Evolutionary conservation across 2,113 vertebrate genomes (phyloP).

Genomic region (Sceloporus tristichus): DNA sequence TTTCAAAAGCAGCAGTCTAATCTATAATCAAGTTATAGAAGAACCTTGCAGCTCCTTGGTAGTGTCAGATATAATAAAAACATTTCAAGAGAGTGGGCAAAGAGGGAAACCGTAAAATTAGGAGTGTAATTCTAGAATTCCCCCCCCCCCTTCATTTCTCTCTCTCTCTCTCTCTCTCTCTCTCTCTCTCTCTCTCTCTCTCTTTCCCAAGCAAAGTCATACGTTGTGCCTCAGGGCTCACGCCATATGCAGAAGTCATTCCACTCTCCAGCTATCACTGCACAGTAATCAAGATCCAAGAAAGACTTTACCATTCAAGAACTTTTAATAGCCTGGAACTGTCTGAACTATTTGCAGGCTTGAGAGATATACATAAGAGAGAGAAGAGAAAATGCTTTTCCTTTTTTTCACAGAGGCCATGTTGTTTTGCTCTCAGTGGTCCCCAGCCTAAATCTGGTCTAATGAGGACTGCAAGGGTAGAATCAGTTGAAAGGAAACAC

Average conservation of each 20-base stretch:
- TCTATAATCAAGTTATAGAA: slow-evolving; percentile 58
- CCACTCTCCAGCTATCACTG: neutral
- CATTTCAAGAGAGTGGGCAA: slow-evolving; percentile 24
- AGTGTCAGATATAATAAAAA: slow-evolving; percentile 54
- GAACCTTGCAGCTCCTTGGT: slow-evolving; percentile 47
- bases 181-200: neutral
- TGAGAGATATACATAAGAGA: neutral
- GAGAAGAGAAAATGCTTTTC: neutral
- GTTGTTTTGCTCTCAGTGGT: neutral
- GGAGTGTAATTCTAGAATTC: slow-evolving; percentile 27
- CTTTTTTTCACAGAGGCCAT: too few relatives aligned
- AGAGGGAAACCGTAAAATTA: neutral
- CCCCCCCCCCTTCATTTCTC: neutral
- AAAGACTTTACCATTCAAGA: neutral
- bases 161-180: neutral
- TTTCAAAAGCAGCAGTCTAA: slow-evolving; percentile 48
- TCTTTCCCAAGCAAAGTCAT: slow-evolving; percentile 16
- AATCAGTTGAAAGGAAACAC: neutral
- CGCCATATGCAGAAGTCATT: neutral
- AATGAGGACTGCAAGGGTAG: neutral
- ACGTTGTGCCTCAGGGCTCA: slow-evolving; percentile 25
- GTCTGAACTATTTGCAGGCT: neutral
- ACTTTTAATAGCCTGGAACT: neutral
- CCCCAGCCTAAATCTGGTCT: neutral
- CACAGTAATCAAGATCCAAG: slow-evolving; percentile 1